phyloP scores from a whole-genome alignment of 2,113 vertebrate genomes.

The Psilopsiagon aurifrons region DNA sequence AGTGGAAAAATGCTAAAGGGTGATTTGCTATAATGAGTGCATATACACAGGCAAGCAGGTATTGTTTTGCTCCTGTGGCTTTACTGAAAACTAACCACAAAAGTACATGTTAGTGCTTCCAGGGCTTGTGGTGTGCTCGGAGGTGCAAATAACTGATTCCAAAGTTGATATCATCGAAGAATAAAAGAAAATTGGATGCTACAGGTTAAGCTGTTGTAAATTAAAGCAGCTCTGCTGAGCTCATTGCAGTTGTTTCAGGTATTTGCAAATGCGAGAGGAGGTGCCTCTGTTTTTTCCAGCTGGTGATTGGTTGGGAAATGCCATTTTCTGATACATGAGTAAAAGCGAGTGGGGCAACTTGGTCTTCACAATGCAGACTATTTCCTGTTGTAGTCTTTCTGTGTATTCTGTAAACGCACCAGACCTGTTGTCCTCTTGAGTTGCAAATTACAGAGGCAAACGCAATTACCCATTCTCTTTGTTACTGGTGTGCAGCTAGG shows the following conservation, averaged over 20 bases:
- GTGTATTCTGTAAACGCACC: background rate
- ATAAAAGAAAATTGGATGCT: constrained; percentile 11
- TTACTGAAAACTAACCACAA: background rate
- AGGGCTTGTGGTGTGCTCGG: background rate
- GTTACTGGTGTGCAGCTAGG: constrained; percentile 64
- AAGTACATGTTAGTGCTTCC: background rate
- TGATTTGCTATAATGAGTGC: background rate
- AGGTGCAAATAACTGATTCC: background rate
- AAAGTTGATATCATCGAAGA: constrained; percentile 24
- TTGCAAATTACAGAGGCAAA: constrained; percentile 68
- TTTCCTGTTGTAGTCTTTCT: constrained; percentile 9
- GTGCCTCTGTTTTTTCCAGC: background rate
- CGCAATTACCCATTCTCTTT: constrained; percentile 74
- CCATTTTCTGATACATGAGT: background rate
- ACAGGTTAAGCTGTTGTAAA: constrained; percentile 37
- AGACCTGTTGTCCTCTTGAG: constrained; percentile 72
- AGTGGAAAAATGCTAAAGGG: background rate
- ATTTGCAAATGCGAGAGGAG: background rate
- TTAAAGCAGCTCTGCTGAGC: constrained; percentile 9
- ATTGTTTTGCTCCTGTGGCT: background rate
- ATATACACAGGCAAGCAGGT: background rate
- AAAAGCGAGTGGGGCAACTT: background rate
- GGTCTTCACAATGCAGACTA: background rate
- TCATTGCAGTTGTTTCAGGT: background rate
- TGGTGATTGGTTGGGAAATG: background rate